Evolutionary conservation across 2,113 vertebrate species (phyloP), one percentile per base, ranked within the genome.

Genomic region (Leuciscus idus): DNA sequence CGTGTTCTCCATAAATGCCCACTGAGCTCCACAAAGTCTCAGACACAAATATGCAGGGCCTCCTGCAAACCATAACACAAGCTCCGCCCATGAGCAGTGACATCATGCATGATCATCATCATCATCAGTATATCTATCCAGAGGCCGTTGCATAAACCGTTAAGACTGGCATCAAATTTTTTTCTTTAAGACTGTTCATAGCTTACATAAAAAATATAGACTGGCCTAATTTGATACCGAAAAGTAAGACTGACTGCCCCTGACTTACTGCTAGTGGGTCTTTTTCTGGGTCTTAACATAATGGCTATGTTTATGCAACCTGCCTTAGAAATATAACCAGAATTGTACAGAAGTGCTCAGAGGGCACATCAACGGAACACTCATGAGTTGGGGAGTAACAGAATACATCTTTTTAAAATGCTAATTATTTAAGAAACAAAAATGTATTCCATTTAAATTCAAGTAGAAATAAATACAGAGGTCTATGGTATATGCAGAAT

Each of bases 1-100:
- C 52, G 68, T 78, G 59, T 57, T 61, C 75, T 64, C 70, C 28
- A 43, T 83, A 74, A 85, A 55, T 64, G 79, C 26, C 52, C 52
- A 66, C 33, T 66, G 83, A 4, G 62, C 17, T 36, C 13, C 48
- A 30, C 68, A 33, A 61, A 66, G 46, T 2, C 23, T 61, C 52
- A 33, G 33, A 28, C 13, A 81, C 11, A 62, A 75, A 9, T 3
- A 23, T 46, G 43, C 5, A 46, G 11, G 39, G 72, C 39, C 23
- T 48, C 6, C n/a, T 13, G 43, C 72, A 48, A 48, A 48, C 73
- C 43, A 23, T 23, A 23, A 55, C 17, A 6, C 28, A 39, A 33
- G 57, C 55, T 80, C 77, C 55, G 11, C 55, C 11, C 77, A 61
- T 12, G 10, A 36, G 19, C 19, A 61, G 55, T 79, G 77, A 79